phyloP scores from a whole-genome alignment of 2,113 vertebrate species.

The Pedetes capensis region DNA sequence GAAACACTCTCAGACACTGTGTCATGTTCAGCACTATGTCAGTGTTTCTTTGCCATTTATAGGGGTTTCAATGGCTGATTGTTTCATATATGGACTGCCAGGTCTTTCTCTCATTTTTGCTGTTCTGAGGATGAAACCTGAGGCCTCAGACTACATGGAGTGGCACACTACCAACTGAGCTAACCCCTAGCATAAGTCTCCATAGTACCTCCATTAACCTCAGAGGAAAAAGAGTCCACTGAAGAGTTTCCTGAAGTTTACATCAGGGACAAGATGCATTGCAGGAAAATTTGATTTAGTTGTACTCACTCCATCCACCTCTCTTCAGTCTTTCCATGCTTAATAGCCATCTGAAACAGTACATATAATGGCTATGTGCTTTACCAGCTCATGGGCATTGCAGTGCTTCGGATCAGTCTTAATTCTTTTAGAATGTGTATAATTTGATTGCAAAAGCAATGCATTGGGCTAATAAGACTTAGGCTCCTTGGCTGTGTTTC shows the following conservation, averaged over 20 bases:
- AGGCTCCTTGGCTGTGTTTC: conserved; percentile 16
- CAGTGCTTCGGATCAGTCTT: neutral
- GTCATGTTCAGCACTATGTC: too few species aligned
- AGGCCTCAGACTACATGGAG: too few species aligned
- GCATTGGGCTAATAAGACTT: neutral
- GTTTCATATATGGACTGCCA: too few species aligned
- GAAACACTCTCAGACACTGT: too few species aligned
- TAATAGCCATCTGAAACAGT: neutral
- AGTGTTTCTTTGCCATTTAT: too few species aligned
- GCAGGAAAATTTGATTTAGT: neutral
- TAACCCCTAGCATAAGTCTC: too few species aligned
- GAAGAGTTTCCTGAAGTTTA: neutral
- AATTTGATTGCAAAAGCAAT: conserved; percentile 16
- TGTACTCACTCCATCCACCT: neutral
- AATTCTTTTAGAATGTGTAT: conserved; percentile 36
- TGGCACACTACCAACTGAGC: too few species aligned
- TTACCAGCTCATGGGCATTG: neutral
- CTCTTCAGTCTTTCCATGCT: neutral
- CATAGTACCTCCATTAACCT: neutral
- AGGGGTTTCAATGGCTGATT: too few species aligned
- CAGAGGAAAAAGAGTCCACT: neutral
- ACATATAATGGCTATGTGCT: neutral
- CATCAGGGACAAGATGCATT: neutral
- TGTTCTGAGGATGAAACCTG: too few species aligned
- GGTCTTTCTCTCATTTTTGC: too few species aligned